phyloP scores from a whole-genome alignment of 2,888 invertebrate genomes.

The Sarcophaga rosellei region DNA sequence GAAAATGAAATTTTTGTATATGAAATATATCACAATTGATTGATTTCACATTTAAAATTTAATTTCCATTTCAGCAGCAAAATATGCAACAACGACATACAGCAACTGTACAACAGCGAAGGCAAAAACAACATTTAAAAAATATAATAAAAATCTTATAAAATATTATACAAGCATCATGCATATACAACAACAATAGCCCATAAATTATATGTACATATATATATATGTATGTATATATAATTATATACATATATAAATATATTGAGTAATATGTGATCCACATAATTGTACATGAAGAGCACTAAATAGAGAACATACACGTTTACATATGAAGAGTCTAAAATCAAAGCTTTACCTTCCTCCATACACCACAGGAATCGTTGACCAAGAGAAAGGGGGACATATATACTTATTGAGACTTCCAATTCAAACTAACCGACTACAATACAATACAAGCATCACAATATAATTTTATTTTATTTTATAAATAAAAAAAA shows the following conservation, averaged over 20 bases:
- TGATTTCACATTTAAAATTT: constrained; percentile 4
- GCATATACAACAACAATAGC: not conserved
- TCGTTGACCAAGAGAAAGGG: constrained; percentile 5
- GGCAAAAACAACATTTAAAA: not conserved
- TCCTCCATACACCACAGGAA: not conserved
- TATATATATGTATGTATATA: not conserved
- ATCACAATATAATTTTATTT: not conserved
- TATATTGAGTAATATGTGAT: not conserved
- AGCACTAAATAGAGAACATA: not conserved
- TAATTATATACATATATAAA: not conserved
- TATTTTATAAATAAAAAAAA: constrained; percentile 7
- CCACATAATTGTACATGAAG: not conserved
- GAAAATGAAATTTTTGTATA: not conserved
- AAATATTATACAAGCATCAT: not conserved
- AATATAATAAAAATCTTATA: constrained; percentile 9
- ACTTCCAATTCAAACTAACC: constrained; percentile 20
- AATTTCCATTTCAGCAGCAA: constrained; percentile 7
- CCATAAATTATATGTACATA: not conserved
- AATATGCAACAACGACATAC: not conserved
- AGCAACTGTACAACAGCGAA: not conserved
- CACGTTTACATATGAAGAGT: constrained; percentile 8
- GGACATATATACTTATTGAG: constrained; percentile 17
- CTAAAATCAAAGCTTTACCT: constrained; percentile 4
- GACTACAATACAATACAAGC: constrained; percentile 14
- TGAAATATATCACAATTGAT: constrained; percentile 1